Percentiles rank a stretch among this genome's conserved stretches.
phyloP scores from a whole-genome alignment of 2,888 invertebrate genomes.

The Pteria penguin region DNA sequence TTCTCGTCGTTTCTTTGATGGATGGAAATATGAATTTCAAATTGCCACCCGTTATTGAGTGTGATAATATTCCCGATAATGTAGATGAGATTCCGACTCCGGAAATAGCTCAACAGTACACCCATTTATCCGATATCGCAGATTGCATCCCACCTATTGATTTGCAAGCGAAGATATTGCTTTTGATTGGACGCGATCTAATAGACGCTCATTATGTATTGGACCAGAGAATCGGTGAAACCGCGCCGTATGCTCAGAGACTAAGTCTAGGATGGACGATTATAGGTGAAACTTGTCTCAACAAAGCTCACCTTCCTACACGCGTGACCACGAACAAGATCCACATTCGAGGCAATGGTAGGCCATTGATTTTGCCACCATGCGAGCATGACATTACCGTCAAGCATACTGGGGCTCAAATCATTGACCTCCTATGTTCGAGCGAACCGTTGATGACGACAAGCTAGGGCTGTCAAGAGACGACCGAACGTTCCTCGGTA shows the following conservation, averaged over 20 bases:
- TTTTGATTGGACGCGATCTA: conserved; percentile 35
- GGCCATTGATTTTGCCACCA: background rate
- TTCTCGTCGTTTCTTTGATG: background rate
- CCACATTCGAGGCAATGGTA: background rate
- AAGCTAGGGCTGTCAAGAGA: conserved; percentile 32
- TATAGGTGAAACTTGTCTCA: conserved; percentile 1
- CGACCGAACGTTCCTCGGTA: conserved; percentile 28
- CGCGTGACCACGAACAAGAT: background rate
- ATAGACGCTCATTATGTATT: conserved; percentile 24
- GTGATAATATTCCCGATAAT: conserved; percentile 16
- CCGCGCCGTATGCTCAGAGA: conserved; percentile 7
- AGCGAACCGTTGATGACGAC: conserved; percentile 26
- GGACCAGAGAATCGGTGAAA: conserved; percentile 11
- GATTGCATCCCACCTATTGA: conserved; percentile 13
- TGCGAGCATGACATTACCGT: background rate
- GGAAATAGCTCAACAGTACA: background rate
- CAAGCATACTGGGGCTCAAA: background rate
- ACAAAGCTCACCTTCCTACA: background rate
- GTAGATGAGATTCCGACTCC: conserved; percentile 6
- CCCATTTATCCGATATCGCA: conserved; percentile 13
- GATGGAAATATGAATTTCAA: background rate
- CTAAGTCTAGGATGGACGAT: conserved; percentile 14
- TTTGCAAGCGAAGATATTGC: conserved; percentile 10
- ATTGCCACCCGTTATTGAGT: conserved; percentile 14
- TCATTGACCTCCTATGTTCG: conserved; percentile 10